Base-by-base conservation (phyloP, 2,113 vertebrate species). In the Odobenus rosmarus region DNA sequence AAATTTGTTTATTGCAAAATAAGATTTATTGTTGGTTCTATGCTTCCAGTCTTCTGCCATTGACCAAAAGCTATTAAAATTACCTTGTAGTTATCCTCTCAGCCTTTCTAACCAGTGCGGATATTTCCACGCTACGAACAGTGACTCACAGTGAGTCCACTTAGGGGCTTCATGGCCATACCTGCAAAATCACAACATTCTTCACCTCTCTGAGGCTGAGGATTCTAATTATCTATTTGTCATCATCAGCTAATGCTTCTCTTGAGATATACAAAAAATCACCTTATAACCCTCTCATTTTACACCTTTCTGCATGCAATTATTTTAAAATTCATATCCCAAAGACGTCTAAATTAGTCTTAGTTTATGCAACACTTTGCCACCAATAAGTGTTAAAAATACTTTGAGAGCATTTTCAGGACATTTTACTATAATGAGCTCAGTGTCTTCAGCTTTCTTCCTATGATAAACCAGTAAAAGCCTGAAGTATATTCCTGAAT, bases 1-100 rank as follows among this genome's bases (percentile, higher is more conserved):
- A 93, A 96, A 97, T 92, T 79, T 96, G 36, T 94, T 97, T 90
- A 92, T 97, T 90, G 36, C 15, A 95, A 97, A 97, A 76, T 79
- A 88, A 79, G 53, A 90, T 93, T 81, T 88, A 95, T 79, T 19
- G 26, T 51, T 90, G 55, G 49, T 39, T 83, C 0, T 88, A 24
- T 79, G 51, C 46, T 96, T 94, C 55, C 23, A 79, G 18, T 88
- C 15, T 72, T 96, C n/a, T 94, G 15, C 59, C 71, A 72, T n/a
- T 95, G 93, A 96, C 62, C 12, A 61, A 61, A 72, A n/a, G 39
- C 6, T 4, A 14, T 90, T 96, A n/a, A 85, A 96, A 67, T 97
- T 71, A 42, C 51, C 53, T 90, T 2, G 0, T 77, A 51, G 28
- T 69, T 86, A 53, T 74, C 26, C 46, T 71, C 26, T 87, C 39